These are phyloP conservation scores for Chascanopsetta lugubris DNA, from an alignment of 2,113 vertebrate species.

Conservation along the genomic window DNA sequence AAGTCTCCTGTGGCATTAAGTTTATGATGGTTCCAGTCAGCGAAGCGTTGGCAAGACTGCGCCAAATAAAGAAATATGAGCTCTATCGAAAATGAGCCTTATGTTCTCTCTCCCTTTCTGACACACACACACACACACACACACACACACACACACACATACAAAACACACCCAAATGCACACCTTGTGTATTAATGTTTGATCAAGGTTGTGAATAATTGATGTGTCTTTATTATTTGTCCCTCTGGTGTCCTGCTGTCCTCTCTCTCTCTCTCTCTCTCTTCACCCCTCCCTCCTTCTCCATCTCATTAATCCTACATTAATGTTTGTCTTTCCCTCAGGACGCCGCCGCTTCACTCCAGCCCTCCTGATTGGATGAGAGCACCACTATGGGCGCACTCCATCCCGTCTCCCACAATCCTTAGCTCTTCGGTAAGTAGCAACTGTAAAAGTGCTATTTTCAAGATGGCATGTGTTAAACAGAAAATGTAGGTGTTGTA, in stretches of 20 bases:
- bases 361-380: slow-evolving; percentile 52
- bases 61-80: slow-evolving; percentile 62
- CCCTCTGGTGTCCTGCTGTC: slow-evolving; percentile 54
- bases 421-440: slow-evolving; percentile 70
- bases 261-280: slow-evolving; percentile 12
- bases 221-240: slow-evolving; percentile 68
- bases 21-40: slow-evolving; percentile 73
- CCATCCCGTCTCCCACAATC: slow-evolving; percentile 62
- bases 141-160: slow-evolving; percentile 2
- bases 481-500: background rate
- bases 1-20: slow-evolving; percentile 64
- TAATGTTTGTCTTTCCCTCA: slow-evolving; percentile 61
- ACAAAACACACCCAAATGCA: slow-evolving; percentile 14
- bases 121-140: background rate
- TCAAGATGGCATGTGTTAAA: background rate
- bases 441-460: slow-evolving; percentile 3
- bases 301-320: slow-evolving; percentile 61
- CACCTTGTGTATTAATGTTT: slow-evolving; percentile 63
- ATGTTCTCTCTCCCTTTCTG: background rate
- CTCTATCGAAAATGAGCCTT: slow-evolving; percentile 49
- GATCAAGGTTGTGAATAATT: slow-evolving; percentile 71
- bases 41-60: slow-evolving; percentile 55
- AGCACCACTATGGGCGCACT: slow-evolving; percentile 73
- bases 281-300: slow-evolving; percentile 16
- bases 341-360: slow-evolving; percentile 49